A percentile compares a stretch with the other conserved stretches of the same genome.
phyloP scores from a whole-genome alignment of 2,113 vertebrate genomes.

The Donacobius atricapilla region DNA sequence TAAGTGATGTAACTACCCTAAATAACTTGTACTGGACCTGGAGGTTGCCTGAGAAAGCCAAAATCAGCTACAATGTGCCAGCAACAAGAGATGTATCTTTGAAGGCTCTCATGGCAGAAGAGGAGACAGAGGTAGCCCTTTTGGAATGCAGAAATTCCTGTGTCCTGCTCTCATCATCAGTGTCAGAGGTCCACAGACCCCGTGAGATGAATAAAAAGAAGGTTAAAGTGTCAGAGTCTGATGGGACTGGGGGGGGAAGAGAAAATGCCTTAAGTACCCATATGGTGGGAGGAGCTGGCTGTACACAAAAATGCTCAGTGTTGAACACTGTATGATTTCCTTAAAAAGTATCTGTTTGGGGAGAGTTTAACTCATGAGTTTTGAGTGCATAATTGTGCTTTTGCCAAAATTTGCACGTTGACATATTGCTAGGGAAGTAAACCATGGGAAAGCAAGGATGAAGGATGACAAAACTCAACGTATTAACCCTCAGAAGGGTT shows the following conservation, averaged over 20 bases:
- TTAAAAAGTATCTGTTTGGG: not conserved
- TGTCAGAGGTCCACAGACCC: not conserved
- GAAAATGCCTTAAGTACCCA: not conserved
- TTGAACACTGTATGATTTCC: not conserved
- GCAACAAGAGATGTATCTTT: not conserved
- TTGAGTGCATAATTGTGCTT: not conserved
- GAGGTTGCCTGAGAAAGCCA: not conserved
- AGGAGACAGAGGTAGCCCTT: rapidly evolving
- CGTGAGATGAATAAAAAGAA: rapidly evolving
- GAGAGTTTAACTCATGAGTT: not conserved
- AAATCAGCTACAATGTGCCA: not conserved
- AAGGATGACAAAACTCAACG: not conserved
- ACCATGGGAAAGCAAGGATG: not conserved
- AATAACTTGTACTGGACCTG: not conserved
- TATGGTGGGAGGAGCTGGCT: not conserved
- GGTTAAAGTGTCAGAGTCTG: not conserved
- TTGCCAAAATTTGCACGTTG: not conserved
- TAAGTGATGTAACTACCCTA: not conserved
- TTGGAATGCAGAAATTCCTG: not conserved
- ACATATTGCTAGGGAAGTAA: not conserved
- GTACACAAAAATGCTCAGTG: not conserved
- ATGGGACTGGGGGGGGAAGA: rapidly evolving
- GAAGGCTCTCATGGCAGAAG: not conserved
- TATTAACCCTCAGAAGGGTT: not conserved
- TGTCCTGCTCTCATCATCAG: not conserved